Evolutionary conservation across 2,888 invertebrate genomes (phyloP).

Genomic region (Drosophila meridionalis): DNA sequence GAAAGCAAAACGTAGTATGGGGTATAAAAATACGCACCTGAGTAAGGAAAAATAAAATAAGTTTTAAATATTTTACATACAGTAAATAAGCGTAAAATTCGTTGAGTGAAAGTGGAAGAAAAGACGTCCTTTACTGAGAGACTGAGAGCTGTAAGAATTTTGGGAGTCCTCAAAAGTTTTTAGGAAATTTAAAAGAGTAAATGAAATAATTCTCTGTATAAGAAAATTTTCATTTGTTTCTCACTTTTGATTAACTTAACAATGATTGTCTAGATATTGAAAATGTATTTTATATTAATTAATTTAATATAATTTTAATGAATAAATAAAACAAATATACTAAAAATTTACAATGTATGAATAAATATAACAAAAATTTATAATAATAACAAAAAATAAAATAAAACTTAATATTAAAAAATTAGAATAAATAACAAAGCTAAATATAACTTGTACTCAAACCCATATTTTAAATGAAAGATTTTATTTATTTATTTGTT

Average conservation of each 20-base stretch:
- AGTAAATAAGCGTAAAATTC: not conserved
- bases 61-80: slow-evolving; percentile 20
- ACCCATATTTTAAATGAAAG: not conserved
- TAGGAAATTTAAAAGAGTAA: not conserved
- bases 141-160: not conserved
- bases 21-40: not conserved
- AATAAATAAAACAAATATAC: not conserved
- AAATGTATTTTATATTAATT: no score
- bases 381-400: no score
- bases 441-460: no score
- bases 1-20: not conserved
- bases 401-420: not conserved
- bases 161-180: not conserved
- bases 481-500: not conserved
- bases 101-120: not conserved
- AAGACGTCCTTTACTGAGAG: not conserved
- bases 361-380: no score
- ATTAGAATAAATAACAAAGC: no score
- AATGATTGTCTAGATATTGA: no score
- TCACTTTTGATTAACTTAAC: not conserved
- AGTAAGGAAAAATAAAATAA: not conserved
- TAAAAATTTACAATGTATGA: no score
- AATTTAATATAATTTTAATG: not conserved
- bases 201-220: not conserved
- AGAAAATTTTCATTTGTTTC: not conserved